Percentiles rank a stretch among this genome's conserved stretches.
phyloP scores from a whole-genome alignment of 2,797 vertebrate genomes.

The Galago senegalensis region DNA sequence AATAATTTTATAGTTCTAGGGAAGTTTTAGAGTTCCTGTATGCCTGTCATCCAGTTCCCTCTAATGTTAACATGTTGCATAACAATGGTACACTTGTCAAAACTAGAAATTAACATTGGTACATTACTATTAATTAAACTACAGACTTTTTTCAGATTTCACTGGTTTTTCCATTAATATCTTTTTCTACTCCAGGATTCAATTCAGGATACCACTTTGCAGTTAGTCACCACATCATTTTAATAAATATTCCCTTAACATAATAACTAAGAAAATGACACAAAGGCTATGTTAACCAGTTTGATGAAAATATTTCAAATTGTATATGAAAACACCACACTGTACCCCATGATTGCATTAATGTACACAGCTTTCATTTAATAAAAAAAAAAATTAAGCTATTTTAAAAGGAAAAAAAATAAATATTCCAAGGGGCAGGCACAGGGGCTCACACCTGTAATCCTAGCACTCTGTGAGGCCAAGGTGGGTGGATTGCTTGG shows the following conservation, averaged over 20 bases:
- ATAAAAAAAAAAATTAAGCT: no score
- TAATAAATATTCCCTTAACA: not conserved
- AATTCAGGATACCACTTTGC: conserved; percentile 1
- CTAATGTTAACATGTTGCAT: conserved; percentile 35
- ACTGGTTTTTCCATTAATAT: not conserved
- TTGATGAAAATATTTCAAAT: no score
- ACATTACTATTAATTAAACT: conserved; percentile 41
- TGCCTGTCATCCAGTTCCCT: not conserved
- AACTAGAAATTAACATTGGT: conserved; percentile 47
- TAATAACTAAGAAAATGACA: no score
- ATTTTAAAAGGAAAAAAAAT: no score
- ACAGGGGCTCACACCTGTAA: no score
- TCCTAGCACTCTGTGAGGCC: no score
- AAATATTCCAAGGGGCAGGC: not conserved
- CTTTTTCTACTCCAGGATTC: conserved; percentile 23
- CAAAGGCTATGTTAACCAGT: no score
- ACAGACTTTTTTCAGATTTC: conserved; percentile 35
- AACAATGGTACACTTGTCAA: not conserved
- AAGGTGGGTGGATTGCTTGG: no score
- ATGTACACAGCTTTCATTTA: no score
- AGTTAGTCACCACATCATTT: conserved; percentile 18
- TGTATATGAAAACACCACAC: no score
- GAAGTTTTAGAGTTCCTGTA: not conserved
- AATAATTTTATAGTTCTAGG: conserved; percentile 43
- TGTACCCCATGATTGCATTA: no score